Evolutionary conservation across 2,888 invertebrate genomes (phyloP).

Genomic region (Chirona hameri): DNA sequence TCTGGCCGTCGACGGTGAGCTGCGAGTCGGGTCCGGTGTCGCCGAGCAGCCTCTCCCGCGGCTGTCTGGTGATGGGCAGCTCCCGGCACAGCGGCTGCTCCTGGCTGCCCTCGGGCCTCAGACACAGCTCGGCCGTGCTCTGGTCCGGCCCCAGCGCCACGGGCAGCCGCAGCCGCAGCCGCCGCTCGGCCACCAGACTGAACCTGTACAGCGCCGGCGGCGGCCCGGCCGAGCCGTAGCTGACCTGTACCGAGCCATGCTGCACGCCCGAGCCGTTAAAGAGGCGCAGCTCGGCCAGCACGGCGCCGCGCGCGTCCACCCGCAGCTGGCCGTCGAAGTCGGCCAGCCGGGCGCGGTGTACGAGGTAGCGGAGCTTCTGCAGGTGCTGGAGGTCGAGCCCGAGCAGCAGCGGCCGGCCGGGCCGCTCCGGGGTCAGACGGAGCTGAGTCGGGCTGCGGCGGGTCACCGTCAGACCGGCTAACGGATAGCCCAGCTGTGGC

Average conservation of each 20-base stretch:
- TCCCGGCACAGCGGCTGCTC: not conserved
- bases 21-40: not conserved
- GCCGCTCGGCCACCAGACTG: slow-evolving; percentile 10
- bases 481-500: slow-evolving; percentile 1
- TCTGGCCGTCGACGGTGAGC: not conserved
- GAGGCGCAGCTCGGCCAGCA: slow-evolving; percentile 6
- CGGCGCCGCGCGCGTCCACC: slow-evolving; percentile 6
- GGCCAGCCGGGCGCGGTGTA: slow-evolving; percentile 7
- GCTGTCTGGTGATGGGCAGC: slow-evolving; percentile 3
- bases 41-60: not conserved
- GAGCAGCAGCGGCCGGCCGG: not conserved
- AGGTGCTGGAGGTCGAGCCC: not conserved
- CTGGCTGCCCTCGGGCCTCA: not conserved
- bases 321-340: slow-evolving; percentile 23
- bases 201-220: slow-evolving; percentile 23
- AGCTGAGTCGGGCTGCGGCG: not conserved
- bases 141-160: slow-evolving; percentile 5
- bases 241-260: slow-evolving; percentile 8
- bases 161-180: not conserved
- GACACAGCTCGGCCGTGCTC: not conserved
- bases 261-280: slow-evolving; percentile 25
- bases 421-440: not conserved
- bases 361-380: slow-evolving; percentile 5
- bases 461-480: not conserved
- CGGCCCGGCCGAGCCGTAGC: not conserved